phyloP scores from a whole-genome alignment of 2,888 invertebrate genomes.

The Epinotia nisella region DNA sequence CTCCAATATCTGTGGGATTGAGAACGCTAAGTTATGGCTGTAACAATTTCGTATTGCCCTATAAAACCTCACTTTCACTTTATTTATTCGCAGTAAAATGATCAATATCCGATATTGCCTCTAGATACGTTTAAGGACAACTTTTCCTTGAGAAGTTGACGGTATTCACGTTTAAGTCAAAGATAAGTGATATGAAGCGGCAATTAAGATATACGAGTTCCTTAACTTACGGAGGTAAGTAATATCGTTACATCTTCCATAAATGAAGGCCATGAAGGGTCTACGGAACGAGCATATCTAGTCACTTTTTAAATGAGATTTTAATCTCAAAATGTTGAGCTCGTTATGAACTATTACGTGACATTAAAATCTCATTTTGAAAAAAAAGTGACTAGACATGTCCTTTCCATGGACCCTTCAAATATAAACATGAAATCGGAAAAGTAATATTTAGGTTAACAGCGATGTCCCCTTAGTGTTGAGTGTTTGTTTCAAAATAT shows the following conservation, averaged over 20 bases:
- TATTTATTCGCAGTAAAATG: conserved; percentile 82
- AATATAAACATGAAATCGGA: not conserved
- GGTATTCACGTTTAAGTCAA: conserved; percentile 25
- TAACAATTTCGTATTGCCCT: conserved; percentile 82
- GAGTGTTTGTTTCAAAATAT: not conserved
- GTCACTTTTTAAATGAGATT: no score
- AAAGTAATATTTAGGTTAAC: not conserved
- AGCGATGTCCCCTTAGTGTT: not conserved
- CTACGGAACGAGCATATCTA: no score
- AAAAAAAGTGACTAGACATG: no score
- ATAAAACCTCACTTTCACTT: conserved; percentile 81
- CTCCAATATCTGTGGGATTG: conserved; percentile 79
- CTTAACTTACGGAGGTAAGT: not conserved
- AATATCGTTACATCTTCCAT: not conserved
- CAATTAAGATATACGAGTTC: conserved; percentile 21
- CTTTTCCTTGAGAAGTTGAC: conserved; percentile 45
- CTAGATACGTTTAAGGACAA: conserved; percentile 56
- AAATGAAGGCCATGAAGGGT: no score
- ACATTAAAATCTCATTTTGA: no score
- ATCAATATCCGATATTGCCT: conserved; percentile 79
- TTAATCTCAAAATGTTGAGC: no score
- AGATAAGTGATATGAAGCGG: conserved; percentile 26
- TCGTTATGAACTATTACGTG: no score
- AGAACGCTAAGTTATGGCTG: conserved; percentile 77
- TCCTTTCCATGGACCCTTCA: no score